A percentile compares a stretch with the other conserved stretches of the same genome.
phyloP scores from a whole-genome alignment of 2,113 vertebrate species.

The Phocoena phocoena region DNA sequence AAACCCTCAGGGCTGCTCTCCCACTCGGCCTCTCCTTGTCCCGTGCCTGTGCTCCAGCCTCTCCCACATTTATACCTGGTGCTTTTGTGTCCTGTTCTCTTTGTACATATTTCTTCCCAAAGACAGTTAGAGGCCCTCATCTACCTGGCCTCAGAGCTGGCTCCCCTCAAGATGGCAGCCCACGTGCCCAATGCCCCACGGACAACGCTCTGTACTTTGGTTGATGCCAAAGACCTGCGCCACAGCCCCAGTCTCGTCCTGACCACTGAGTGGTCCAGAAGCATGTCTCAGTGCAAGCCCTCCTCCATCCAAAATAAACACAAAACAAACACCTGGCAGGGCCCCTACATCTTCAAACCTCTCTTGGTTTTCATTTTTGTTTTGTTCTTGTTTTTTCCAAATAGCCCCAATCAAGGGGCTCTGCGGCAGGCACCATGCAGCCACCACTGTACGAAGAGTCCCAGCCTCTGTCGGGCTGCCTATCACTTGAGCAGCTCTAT shows the following conservation, averaged over 20 bases:
- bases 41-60: too few species aligned
- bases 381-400: background rate
- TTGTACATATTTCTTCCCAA: background rate
- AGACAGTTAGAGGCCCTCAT: background rate
- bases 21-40: background rate
- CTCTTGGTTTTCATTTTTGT: background rate
- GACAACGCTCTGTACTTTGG: background rate
- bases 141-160: background rate
- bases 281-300: background rate
- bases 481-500: background rate
- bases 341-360: background rate
- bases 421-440: background rate
- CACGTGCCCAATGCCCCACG: background rate
- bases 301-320: background rate
- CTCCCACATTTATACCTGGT: background rate
- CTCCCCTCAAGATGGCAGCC: background rate
- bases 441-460: background rate
- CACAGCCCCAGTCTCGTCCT: background rate
- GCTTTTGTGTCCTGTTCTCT: background rate
- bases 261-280: background rate
- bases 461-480: background rate
- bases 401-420: background rate
- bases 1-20: background rate
- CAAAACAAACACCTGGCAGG: background rate
- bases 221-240: background rate